Evolutionary conservation across 1,140 invertebrate genomes (phyloP).

Genomic region (Drosophila subpulchrella): DNA sequence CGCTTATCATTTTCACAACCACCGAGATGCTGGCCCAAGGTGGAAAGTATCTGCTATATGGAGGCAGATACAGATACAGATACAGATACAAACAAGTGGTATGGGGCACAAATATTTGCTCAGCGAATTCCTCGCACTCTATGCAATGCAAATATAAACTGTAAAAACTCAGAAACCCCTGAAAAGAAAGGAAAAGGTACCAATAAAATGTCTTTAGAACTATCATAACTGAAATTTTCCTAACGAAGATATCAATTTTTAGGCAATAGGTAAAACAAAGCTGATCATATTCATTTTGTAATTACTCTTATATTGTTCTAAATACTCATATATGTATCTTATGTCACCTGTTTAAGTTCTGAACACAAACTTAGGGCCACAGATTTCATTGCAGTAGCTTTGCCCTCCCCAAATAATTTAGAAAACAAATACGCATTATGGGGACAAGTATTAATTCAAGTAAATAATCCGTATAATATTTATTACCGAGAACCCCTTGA

Average conservation of each 20-base stretch:
- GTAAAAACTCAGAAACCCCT: slow-evolving; percentile 35
- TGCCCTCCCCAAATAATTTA: neutral
- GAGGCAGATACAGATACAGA: slow-evolving; percentile 20
- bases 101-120: slow-evolving; percentile 73
- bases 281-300: too few species aligned
- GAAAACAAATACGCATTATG: neutral
- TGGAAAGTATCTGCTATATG: slow-evolving; percentile 20
- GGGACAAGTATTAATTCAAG: slow-evolving; percentile 14
- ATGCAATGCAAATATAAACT: slow-evolving; percentile 42
- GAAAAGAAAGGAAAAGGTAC: slow-evolving; percentile 8
- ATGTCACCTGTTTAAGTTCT: too few species aligned
- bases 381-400: neutral
- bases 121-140: slow-evolving; percentile 74
- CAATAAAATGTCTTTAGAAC: neutral
- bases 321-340: too few species aligned
- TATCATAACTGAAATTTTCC: neutral
- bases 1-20: slow-evolving; percentile 60
- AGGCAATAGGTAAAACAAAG: neutral
- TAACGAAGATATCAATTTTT: neutral
- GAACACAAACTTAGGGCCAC: neutral
- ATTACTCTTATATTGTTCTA: too few species aligned
- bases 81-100: slow-evolving; percentile 23
- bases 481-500: slow-evolving; percentile 8
- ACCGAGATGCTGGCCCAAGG: slow-evolving; percentile 29
- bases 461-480: slow-evolving; percentile 22